Evolutionary conservation across 2,113 vertebrate species (phyloP), one percentile per base, ranked within the genome.

Genomic region (Cisticola juncidis): DNA sequence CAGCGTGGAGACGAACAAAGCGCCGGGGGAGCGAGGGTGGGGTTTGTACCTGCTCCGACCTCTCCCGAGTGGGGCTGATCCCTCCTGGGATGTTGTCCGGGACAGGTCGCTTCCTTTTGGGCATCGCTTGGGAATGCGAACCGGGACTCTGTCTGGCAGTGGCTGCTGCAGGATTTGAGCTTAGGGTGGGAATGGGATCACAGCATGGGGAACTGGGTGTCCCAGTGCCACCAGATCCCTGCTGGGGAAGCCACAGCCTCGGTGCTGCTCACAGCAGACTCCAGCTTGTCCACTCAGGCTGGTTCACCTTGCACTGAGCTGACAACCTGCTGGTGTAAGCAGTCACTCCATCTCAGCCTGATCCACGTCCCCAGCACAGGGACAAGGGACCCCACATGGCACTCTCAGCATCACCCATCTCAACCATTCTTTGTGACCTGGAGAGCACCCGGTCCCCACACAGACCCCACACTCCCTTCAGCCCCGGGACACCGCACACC

Each of bases 21-120:
- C 74, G 53, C 24, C 0, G 1, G 0, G 36, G 68, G 53, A 65
- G 74, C 0, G 13, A 24, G 47, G 0, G 1, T 0, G 31, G 48
- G 51, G 62, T 4, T 11, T 4, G 5, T 11, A 61, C 26, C 35
- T 0, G 15, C 16, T 8, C 7, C 16, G 58, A 17, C 7, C 16
- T 12, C 21, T 0, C 25, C 1, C 26, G 11, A 25, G 51, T 0
- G 53, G 0, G 56, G 26, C 35, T 1, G n/a, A 4, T 4, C 28
- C 31, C 31, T 25, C 45, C 6, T 1, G 31, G 40, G n/a, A 2
- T 18, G 56, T 9, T 2, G 57, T 0, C 19, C 1, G n/a, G 28
- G 64, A 36, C 15, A 0, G 36, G 8, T 3, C 47, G 25, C 25
- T 62, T 9, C 44, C 8, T 23, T 13, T 1, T 0, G 25, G 8